Base-by-base conservation (phyloP, 2,888 invertebrate genomes). In the Panopea generosa region DNA sequence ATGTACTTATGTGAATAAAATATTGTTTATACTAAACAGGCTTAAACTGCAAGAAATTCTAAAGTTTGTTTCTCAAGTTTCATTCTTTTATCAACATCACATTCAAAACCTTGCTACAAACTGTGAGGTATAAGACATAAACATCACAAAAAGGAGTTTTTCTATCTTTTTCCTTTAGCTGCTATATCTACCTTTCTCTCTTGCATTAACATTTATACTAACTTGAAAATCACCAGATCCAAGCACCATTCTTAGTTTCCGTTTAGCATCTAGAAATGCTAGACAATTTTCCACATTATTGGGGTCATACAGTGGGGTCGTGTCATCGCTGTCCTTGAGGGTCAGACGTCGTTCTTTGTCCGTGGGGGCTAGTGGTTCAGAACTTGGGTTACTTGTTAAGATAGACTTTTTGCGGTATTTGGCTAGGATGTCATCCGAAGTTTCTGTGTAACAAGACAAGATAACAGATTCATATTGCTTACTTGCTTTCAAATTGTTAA, bases 361-460 rank as follows among this genome's bases (percentile, higher is more conserved):
- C 11, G 81, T 68, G 3, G 66, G 55, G 14, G 40, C 24, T 91
- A 83, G 76, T 2, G 85, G 62, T 33, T 65, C 68, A 11, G 65
- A 16, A 38, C 45, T 74, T 18, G 81, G 81, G 20, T 69, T 72
- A 40, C 80, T 76, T 3, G 63, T 68, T 7, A 78, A 67, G 22
- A 78, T 82, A 6, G 82, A 82, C 56, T 93, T 93, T 72, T 95
- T 94, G 6, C 98, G 94, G 93, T 99, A 99, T 93, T 98, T 99
- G 49, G 97, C 98, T 84, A 99, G 94, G 90, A 99, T 99, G 90
- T 98, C 98, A 89, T 98, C 98, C 0, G 96, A 96, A 40, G 95
- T 95, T 93, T 97, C 97, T 90, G 80, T n/a, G 77, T 79, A 52
- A 7, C 92, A 92, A 29, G 6, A 45, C 16, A 33, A 33, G n/a